phyloP scores from a whole-genome alignment of 2,113 vertebrate species.

The Hippocampus mohnikei region DNA sequence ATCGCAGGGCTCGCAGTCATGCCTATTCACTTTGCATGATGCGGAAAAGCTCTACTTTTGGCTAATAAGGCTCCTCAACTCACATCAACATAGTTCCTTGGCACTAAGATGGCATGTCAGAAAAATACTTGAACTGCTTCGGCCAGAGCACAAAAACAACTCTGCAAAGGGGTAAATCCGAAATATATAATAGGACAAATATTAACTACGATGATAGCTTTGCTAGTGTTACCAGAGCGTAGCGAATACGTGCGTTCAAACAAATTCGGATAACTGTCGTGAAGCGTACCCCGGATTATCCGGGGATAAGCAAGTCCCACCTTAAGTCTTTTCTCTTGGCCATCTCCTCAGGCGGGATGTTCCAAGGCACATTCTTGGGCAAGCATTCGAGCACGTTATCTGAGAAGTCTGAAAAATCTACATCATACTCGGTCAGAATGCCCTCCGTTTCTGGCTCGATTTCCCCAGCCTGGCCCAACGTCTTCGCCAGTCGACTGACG shows the following conservation, averaged over 20 bases:
- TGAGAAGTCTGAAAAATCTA: slow-evolving; percentile 90
- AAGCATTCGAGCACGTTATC: slow-evolving; percentile 83
- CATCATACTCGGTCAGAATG: slow-evolving; percentile 87
- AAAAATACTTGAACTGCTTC: too few relatives aligned
- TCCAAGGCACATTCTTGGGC: slow-evolving; percentile 84
- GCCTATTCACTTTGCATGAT: too few relatives aligned
- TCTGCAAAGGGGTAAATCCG: too few relatives aligned
- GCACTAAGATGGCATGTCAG: too few relatives aligned
- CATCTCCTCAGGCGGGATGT: slow-evolving; percentile 80
- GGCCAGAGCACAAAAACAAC: too few relatives aligned
- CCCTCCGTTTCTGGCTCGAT: slow-evolving; percentile 96
- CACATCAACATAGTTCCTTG: too few relatives aligned
- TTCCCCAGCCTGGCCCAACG: slow-evolving; percentile 91
- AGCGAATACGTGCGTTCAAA: too few relatives aligned
- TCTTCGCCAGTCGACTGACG: slow-evolving; percentile 82
- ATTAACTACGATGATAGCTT: too few relatives aligned
- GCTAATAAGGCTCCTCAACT: too few relatives aligned
- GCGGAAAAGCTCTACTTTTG: too few relatives aligned
- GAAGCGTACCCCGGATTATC: not conserved
- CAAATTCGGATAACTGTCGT: not conserved
- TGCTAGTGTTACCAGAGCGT: too few relatives aligned
- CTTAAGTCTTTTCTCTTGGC: slow-evolving; percentile 84
- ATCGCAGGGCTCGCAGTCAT: not conserved
- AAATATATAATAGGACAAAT: too few relatives aligned
- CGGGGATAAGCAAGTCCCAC: slow-evolving; percentile 56